Base-by-base conservation (phyloP, 2,888 invertebrate genomes). In the Ophion ellenae region DNA sequence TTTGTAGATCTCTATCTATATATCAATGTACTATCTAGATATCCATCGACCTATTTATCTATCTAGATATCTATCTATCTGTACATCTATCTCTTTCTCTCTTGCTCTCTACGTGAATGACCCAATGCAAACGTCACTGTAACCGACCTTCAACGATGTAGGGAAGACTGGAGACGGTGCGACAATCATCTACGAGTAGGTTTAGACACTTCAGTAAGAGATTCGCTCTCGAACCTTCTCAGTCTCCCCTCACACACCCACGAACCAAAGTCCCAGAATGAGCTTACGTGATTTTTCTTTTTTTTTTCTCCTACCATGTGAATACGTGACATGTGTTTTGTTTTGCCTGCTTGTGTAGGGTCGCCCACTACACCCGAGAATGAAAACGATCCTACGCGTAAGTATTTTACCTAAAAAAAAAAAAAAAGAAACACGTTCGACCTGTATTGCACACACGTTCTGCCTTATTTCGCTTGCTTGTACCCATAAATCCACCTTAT, bases 321-420 rank as follows among this genome's bases (percentile, higher is more conserved):
- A 91, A 91, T 91, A 93, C 92, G 92, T 93, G 93, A 93, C 92
- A 93, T 93, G 93, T 93, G 92, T 93, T 93, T 93, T 93, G 91
- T 92, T 93, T 92, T 93, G 93, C 93, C 93, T 93, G 93, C 93
- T 93, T 93, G 91, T 93, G 92, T 94, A 94, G 94, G 94, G 92
- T 94, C 94, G 92, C 94, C 94, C 91, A 94, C 94, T 84, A 94
- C 94, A 92, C 94, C 94, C 89, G 94, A 94, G 94, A 94, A 94
- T 93, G 95, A 95, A 92, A 94, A 94, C 92, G 95, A 95, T 93
- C 92, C 94, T 90, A 93, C 94, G 92, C 95, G 95, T 95, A 94
- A 95, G 95, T 95, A 94, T 92, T 88, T 88, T 89, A 90, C 85
- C 87, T 89, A 36, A 75, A 66, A 76, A 76, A n/a, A n/a, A 28